A percentile compares a stretch with the other conserved stretches of the same genome.
phyloP scores from a whole-genome alignment of 1,140 invertebrate species.

The Temnothorax nylanderi region DNA sequence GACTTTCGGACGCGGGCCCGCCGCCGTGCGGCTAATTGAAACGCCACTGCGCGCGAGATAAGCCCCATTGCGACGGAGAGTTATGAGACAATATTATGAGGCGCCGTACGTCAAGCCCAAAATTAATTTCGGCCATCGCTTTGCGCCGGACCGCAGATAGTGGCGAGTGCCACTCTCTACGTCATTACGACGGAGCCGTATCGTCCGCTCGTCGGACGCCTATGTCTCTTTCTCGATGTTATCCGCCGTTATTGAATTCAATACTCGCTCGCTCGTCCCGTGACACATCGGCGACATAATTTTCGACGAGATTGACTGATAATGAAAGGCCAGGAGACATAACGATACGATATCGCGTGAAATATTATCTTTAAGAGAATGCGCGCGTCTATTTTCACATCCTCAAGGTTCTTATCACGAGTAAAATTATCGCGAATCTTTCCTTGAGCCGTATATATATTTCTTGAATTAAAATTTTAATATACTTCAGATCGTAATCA shows the following conservation, averaged over 20 bases:
- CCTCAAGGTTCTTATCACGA: not conserved
- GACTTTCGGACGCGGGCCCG: conserved; percentile 68
- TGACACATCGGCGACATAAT: conserved; percentile 25
- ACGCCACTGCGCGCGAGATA: conserved; percentile 73
- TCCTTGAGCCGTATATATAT: not conserved
- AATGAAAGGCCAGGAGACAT: not conserved
- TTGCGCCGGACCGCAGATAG: conserved; percentile 63
- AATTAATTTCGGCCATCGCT: conserved; percentile 75
- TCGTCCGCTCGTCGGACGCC: conserved; percentile 38
- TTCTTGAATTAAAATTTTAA: too few relatives aligned
- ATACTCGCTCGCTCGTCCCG: conserved; percentile 26
- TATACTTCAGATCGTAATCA: too few relatives aligned
- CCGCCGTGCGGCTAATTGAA: conserved; percentile 72
- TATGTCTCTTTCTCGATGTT: conserved; percentile 49
- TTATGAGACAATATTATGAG: conserved; percentile 79
- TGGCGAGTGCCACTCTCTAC: conserved; percentile 49
- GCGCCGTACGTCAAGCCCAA: conserved; percentile 74
- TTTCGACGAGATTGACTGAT: conserved; percentile 29
- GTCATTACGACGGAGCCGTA: conserved; percentile 62
- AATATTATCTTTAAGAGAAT: not conserved
- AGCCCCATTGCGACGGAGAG: conserved; percentile 74
- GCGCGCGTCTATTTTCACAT: not conserved
- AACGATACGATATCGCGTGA: not conserved
- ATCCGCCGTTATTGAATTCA: conserved; percentile 61
- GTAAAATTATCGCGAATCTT: not conserved